Conservation (phyloP, 2,113 vertebrate species). For the Oncorhynchus keta region DNA sequence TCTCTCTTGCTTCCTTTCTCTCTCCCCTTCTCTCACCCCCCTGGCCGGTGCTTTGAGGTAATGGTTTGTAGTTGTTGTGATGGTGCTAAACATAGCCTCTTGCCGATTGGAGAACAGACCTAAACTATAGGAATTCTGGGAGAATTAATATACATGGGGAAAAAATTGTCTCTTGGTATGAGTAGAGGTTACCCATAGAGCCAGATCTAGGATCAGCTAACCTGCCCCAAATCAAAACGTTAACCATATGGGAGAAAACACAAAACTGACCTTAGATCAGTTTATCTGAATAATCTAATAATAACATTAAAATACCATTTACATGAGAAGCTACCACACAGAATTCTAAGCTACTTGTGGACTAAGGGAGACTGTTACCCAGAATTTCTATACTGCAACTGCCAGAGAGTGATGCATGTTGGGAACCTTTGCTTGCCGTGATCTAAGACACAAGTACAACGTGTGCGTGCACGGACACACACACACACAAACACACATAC, state of each 20-base stretch:
- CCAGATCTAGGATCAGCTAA: conserved; percentile 28
- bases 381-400: conserved; percentile 76
- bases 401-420: conserved; percentile 74
- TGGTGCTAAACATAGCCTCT: conserved; percentile 69
- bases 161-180: not conserved
- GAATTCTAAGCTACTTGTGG: not conserved
- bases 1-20: conserved; percentile 6
- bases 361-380: conserved; percentile 54
- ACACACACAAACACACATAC: conserved; percentile 29
- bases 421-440: conserved; percentile 69
- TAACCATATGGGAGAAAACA: conserved; percentile 21
- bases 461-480: conserved; percentile 19
- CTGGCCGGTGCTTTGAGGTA: conserved; percentile 67
- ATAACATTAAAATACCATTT: conserved; percentile 41
- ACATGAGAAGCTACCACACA: conserved; percentile 25
- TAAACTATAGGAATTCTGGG: conserved; percentile 76
- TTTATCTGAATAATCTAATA: not conserved
- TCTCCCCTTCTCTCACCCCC: conserved; percentile 27
- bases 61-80: conserved; percentile 67
- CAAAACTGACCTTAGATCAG: conserved; percentile 26
- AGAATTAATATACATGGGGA: conserved; percentile 42
- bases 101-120: conserved; percentile 68
- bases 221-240: conserved; percentile 28
- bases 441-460: conserved; percentile 45
- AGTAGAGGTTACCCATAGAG: not conserved